Base-by-base conservation (phyloP, 2,113 vertebrate genomes). In the Lagopus leucura region DNA sequence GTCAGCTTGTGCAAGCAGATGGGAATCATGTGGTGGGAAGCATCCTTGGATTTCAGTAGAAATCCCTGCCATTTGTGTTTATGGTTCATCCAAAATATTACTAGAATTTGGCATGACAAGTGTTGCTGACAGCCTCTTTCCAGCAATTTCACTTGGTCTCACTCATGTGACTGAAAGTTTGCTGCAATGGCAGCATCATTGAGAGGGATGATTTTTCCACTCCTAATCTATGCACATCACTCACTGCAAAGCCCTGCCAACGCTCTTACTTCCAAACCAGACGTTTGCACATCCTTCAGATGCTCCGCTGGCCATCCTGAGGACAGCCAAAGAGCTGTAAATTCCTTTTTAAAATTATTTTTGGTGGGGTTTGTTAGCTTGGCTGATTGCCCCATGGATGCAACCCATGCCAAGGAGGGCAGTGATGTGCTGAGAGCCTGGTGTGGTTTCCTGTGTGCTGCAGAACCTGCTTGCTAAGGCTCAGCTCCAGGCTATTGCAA, bases 341-440 rank as follows among this genome's bases (percentile, higher is more conserved):
- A 76, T 87, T 28, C 30, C 5, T 8, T 69, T 30, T 12, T 20
- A 12, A 20, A 20, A 11, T 58, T 58, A 32, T 19, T 58, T 58
- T 58, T 21, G 18, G 11, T 45, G 14, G 8, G 3, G 11, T 22
- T 17, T 32, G 11, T 88, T 22, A 24, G 24, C 58, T 73, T 48
- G 58, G 60, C 54, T 3, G 32, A 34, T 27, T 30, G 43, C 10
- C 13, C 55, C 13, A 3, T 24, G 22, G 55, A 86, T 58, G 19
- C 75, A 81, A 34, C 14, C 65, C 6, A 16, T 22, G 43, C 67
- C 12, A 3, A 27, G 45, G 52, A 47, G 10, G 54, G 54, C 11
- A 5, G 25, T 0, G 17, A 16, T 34, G 69, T 10, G 76, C 60
- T 17, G 72, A 5, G 8, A 12, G 76, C 57, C 9, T 4, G 0